Evolutionary conservation across 2,888 invertebrate genomes (phyloP).

Genomic region (Pollenia labialis): DNA sequence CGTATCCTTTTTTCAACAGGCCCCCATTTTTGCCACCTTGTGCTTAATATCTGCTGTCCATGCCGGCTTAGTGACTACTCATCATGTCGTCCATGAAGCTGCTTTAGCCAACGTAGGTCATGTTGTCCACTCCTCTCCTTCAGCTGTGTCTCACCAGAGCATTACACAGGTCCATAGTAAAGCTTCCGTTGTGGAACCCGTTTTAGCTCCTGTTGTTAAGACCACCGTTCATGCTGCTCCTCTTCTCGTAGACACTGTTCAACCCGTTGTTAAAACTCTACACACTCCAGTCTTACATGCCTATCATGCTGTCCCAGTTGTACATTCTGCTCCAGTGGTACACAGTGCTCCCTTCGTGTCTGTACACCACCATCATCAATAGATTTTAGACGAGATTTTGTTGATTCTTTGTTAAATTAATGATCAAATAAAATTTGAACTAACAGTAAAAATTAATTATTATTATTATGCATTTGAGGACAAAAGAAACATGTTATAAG

Average conservation of each 20-base stretch:
- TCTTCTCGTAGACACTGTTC: constrained; percentile 74
- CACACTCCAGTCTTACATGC: constrained; percentile 70
- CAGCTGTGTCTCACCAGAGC: constrained; percentile 86
- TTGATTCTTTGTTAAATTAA: constrained; percentile 20
- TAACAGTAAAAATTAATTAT: background rate
- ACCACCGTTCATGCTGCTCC: constrained; percentile 75
- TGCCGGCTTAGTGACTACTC: constrained; percentile 78
- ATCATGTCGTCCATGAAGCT: constrained; percentile 79
- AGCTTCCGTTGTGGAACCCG: constrained; percentile 80
- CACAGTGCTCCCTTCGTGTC: constrained; percentile 50
- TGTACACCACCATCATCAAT: constrained; percentile 30
- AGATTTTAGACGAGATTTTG: background rate
- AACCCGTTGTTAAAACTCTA: constrained; percentile 71
- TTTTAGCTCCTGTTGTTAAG: constrained; percentile 78
- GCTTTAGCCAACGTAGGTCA: constrained; percentile 80
- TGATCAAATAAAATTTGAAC: background rate
- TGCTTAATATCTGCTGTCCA: constrained; percentile 77
- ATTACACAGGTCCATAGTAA: constrained; percentile 85
- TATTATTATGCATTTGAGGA: too few species aligned
- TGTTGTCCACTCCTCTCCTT: constrained; percentile 76
- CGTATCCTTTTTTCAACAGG: constrained; percentile 49
- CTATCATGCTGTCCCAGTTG: constrained; percentile 69
- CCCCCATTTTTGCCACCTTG: constrained; percentile 65
- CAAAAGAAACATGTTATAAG: too few species aligned
- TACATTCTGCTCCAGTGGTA: constrained; percentile 76